Base-by-base conservation (phyloP, 2,113 vertebrate genomes). In the Callithrix jacchus region DNA sequence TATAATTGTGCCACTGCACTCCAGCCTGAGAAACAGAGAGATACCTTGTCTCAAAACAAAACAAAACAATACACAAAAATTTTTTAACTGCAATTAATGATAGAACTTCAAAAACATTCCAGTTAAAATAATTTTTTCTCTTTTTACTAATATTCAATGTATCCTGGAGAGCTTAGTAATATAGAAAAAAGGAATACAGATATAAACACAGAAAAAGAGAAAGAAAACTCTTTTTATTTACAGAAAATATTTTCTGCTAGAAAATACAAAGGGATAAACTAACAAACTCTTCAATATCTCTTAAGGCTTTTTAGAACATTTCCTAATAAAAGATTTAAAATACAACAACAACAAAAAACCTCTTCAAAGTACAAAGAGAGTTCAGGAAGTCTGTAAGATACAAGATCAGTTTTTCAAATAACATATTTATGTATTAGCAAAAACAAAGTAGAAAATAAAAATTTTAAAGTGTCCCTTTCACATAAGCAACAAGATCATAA, bases 201-300 rank as follows among this genome's bases (percentile, higher is more conserved):
- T 58, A 35, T 79, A 84, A 94, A 88, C 84, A 61, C 52, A 66
- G 32, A 64, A 56, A 71, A 84, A 71, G 17, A 88, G 25, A 16
- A 5, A 79, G 16, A 86, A 71, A 42, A 25, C 3, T 49, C 13
- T 82, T 9, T 82, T 82, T 81, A 42, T 45, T 79, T 73, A 30
- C 5, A 73, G 27, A 82, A 91, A 94, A 47, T 84, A 85, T 87
- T 92, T 96, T 88, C 42, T 40, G 40, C 42, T 71, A 73, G 66
- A 23, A 91, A 89, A 56, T 80, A 25, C 18, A 42, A 42, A 87
- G 35, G 13, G 32, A 58, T 84, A 80, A 68, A 58, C 56, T 73
- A 89, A 64, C 64, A 80, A 74, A 61, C 21, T 40, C 74, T 86
- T 80, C 89, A 68, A 83, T 47, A 47, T 47, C 47, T 47, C 47